These are phyloP conservation scores for Scolopax rusticola DNA, from an alignment of 2,797 vertebrate genomes.

Conservation along the genomic window DNA sequence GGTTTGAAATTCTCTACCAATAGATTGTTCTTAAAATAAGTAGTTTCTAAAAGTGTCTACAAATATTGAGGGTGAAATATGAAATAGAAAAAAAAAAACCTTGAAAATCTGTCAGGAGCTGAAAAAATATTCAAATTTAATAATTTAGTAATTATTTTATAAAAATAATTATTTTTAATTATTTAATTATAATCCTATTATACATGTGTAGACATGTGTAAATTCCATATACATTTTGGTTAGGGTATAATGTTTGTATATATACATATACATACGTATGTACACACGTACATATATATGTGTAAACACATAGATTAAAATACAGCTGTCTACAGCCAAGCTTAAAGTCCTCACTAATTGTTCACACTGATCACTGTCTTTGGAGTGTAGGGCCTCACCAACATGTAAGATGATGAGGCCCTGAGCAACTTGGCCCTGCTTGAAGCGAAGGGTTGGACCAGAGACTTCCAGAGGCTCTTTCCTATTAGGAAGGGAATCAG, in stretches of 20 bases:
- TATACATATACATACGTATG: accelerated
- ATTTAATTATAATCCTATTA: too few species aligned
- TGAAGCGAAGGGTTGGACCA: not conserved
- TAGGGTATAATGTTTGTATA: not conserved
- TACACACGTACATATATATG: accelerated
- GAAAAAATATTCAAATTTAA: not conserved
- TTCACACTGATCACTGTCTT: not conserved
- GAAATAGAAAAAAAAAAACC: not conserved
- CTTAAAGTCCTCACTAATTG: not conserved
- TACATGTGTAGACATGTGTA: not conserved
- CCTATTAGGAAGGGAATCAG: not conserved
- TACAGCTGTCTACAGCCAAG: not conserved
- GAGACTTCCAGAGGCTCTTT: not conserved
- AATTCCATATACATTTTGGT: not conserved
- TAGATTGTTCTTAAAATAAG: not conserved
- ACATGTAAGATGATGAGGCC: not conserved
- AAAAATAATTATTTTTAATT: not conserved
- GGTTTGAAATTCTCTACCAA: not conserved
- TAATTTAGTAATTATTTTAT: not conserved
- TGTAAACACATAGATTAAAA: not conserved
- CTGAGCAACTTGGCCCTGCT: not conserved
- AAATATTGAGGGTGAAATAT: not conserved
- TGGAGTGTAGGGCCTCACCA: not conserved
- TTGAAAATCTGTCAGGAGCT: not conserved
- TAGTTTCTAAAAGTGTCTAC: not conserved